A percentile compares a stretch with the other conserved stretches of the same genome.
phyloP scores from a whole-genome alignment of 2,888 invertebrate genomes.

The Hypselothyrea guttata region DNA sequence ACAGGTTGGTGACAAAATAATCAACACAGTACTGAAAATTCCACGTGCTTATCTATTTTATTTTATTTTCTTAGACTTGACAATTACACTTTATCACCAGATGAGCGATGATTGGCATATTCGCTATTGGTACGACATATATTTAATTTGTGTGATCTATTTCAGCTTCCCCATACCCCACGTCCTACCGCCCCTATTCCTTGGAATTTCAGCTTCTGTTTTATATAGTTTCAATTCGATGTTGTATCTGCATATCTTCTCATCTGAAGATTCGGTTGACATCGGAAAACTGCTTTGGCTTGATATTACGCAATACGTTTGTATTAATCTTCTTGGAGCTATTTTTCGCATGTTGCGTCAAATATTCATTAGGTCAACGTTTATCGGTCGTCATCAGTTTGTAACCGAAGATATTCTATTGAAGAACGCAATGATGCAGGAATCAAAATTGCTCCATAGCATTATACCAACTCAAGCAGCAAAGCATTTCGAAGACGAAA shows the following conservation, averaged over 20 bases:
- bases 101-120: conserved; percentile 17
- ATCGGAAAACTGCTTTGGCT: background rate
- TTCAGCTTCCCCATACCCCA: conserved; percentile 47
- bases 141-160: conserved; percentile 43
- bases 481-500: conserved; percentile 84
- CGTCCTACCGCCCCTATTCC: no score
- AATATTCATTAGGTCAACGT: conserved; percentile 52
- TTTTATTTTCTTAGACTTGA: no score
- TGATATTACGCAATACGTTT: conserved; percentile 20
- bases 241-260: background rate
- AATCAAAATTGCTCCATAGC: conserved; percentile 86
- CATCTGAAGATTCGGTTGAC: background rate
- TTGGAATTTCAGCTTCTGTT: conserved; percentile 17
- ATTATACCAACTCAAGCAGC: conserved; percentile 94
- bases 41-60: no score
- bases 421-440: conserved; percentile 34
- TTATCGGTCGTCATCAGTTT: conserved; percentile 56
- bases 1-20: conserved; percentile 25
- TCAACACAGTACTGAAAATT: background rate
- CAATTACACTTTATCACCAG: conserved; percentile 18
- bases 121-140: conserved; percentile 45
- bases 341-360: conserved; percentile 48
- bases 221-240: background rate
- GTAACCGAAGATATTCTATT: conserved; percentile 41
- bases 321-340: conserved; percentile 44